Percentiles rank a stretch among this genome's conserved stretches.
phyloP scores from a whole-genome alignment of 30 jellyfish, hydroid and myxozoan species.

The Cassiopea andromeda region DNA sequence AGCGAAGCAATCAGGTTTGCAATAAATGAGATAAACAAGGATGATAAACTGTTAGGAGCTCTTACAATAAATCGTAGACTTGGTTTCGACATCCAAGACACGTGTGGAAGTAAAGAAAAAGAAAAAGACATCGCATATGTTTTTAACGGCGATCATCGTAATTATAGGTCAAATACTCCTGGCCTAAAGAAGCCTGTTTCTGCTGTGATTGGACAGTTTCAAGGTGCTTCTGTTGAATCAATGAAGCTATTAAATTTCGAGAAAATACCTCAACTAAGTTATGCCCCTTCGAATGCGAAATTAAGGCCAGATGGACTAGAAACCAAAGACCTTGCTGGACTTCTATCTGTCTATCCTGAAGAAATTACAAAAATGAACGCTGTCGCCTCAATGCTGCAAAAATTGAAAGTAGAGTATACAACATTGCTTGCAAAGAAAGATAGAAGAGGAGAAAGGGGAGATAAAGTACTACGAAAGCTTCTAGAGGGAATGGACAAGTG shows the following conservation, averaged over 20 bases:
- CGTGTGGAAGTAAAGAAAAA: conserved; percentile 61
- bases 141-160: conserved; percentile 67
- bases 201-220: conserved; percentile 79
- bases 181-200: conserved; percentile 65
- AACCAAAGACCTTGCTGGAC: conserved; percentile 23
- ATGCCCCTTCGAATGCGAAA: conserved; percentile 57
- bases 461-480: conserved; percentile 17
- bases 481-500: conserved; percentile 22
- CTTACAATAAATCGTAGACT: conserved; percentile 42
- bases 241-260: conserved; percentile 70
- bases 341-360: conserved; percentile 85
- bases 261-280: conserved; percentile 85
- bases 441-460: conserved; percentile 73
- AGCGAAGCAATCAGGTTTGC: conserved; percentile 79
- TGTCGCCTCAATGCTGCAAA: conserved; percentile 54
- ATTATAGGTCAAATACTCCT: conserved; percentile 46
- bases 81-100: conserved; percentile 90
- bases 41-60: conserved; percentile 53
- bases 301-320: conserved; percentile 53
- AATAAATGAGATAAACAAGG: conserved; percentile 60
- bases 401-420: conserved; percentile 69
- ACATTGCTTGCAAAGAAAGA: conserved; percentile 67
- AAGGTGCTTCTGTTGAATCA: conserved; percentile 32
- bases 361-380: conserved; percentile 68
- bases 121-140: conserved; percentile 75